These are phyloP conservation scores for Drosophila parthenogenetica DNA, from an alignment of 2,888 invertebrate species.

Conservation along the genomic window DNA sequence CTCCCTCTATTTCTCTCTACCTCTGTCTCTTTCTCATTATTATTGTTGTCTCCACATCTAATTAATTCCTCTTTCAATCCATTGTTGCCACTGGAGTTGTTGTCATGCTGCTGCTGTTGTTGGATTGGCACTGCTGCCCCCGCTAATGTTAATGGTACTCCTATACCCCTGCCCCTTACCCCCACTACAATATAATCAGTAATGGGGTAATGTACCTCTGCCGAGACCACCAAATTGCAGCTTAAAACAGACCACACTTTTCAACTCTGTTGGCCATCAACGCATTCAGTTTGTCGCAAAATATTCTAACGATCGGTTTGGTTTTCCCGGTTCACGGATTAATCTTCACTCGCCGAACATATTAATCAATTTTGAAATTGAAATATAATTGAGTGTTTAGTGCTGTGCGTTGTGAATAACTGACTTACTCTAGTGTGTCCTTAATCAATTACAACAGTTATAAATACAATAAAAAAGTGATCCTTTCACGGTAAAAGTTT, in stretches of 20 bases:
- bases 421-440: conserved; percentile 3
- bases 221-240: conserved; percentile 46
- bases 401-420: conserved; percentile 9
- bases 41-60: conserved; percentile 79
- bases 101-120: conserved; percentile 32
- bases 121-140: conserved; percentile 59
- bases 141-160: conserved; percentile 67
- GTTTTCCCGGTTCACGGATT: conserved; percentile 57
- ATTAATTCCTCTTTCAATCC: conserved; percentile 78
- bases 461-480: conserved; percentile 5
- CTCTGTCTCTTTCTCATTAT: conserved; percentile 38
- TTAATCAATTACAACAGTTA: conserved; percentile 17
- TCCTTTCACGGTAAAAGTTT: conserved; percentile 38
- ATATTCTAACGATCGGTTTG: conserved; percentile 83
- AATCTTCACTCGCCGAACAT: conserved; percentile 20
- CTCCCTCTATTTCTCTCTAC: conserved; percentile 21
- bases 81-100: conserved; percentile 73
- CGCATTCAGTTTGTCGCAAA: conserved; percentile 81
- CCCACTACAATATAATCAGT: not conserved
- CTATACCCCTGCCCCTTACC: not conserved
- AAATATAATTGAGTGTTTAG: conserved; percentile 46
- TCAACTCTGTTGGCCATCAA: conserved; percentile 45
- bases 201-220: conserved; percentile 55
- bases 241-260: conserved; percentile 38
- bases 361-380: conserved; percentile 9